phyloP scores from a whole-genome alignment of 2,888 invertebrate genomes.

The Loripinus fragilis region DNA sequence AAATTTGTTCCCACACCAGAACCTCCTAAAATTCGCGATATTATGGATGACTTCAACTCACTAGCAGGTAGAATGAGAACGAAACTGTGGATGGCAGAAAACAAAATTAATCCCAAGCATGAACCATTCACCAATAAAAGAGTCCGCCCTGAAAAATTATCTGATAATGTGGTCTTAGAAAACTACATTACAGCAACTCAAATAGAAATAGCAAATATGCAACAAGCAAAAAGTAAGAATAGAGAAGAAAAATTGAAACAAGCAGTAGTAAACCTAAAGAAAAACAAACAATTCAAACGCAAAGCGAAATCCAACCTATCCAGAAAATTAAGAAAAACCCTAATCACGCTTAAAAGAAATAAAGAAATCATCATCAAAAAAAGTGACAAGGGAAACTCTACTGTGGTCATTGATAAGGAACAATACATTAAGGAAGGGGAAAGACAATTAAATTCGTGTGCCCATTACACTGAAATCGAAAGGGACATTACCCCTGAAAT shows the following conservation, averaged over 20 bases:
- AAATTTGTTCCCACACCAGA: slow-evolving; percentile 11
- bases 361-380: neutral
- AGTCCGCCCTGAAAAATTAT: neutral
- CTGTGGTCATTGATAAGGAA: neutral
- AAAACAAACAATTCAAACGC: no score
- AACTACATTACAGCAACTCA: neutral
- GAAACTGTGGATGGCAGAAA: neutral
- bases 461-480: neutral
- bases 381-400: neutral
- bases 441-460: neutral
- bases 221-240: neutral
- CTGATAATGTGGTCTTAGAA: neutral
- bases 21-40: neutral
- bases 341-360: neutral
- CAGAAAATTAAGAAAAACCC: no score
- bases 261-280: neutral
- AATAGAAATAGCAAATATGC: slow-evolving; percentile 4
- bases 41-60: neutral
- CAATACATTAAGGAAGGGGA: neutral
- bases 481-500: neutral
- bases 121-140: neutral
- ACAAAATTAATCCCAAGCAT: neutral
- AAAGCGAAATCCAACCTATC: neutral
- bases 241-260: no score
- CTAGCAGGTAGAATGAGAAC: neutral